These are phyloP conservation scores for Scolopax bukidnonensis DNA, from an alignment of 2,797 vertebrate genomes.

Conservation along the genomic window DNA sequence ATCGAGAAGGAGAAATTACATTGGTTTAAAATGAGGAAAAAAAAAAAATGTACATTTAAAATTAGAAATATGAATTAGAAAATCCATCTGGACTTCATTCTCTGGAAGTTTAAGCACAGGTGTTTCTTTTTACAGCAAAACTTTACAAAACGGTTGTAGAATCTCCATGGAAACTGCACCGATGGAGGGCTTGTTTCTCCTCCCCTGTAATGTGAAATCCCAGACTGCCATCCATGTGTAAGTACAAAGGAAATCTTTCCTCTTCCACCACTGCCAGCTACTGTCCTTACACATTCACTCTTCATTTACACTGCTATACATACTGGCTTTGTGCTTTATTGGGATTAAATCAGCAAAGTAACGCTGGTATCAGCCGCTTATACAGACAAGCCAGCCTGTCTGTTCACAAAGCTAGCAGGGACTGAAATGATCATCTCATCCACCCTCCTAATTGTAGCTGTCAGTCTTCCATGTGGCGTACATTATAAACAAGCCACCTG, in stretches of 20 bases:
- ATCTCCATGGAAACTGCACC: not conserved
- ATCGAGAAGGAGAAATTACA: not conserved
- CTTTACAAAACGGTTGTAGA: not conserved
- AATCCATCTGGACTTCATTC: constrained; percentile 6
- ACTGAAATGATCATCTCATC: not conserved
- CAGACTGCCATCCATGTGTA: not conserved
- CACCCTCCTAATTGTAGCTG: not conserved
- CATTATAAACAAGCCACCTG: not conserved
- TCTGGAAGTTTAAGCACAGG: not conserved
- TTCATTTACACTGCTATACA: not conserved
- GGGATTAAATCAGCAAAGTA: not conserved
- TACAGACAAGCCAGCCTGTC: not conserved
- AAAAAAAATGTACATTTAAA: not conserved
- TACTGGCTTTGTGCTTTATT: not conserved
- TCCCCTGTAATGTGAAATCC: rapidly evolving
- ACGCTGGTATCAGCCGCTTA: not conserved
- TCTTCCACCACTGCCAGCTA: not conserved
- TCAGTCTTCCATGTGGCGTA: not conserved
- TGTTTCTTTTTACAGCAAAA: not conserved
- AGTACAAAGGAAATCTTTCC: not conserved
- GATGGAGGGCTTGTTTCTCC: not conserved
- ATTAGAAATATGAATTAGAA: constrained; percentile 12
- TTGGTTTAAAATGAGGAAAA: not conserved
- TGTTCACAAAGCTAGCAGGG: not conserved
- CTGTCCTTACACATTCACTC: not conserved